phyloP scores from a whole-genome alignment of 53 echinoderm and acorn worm species.

The Crossaster papposus region DNA sequence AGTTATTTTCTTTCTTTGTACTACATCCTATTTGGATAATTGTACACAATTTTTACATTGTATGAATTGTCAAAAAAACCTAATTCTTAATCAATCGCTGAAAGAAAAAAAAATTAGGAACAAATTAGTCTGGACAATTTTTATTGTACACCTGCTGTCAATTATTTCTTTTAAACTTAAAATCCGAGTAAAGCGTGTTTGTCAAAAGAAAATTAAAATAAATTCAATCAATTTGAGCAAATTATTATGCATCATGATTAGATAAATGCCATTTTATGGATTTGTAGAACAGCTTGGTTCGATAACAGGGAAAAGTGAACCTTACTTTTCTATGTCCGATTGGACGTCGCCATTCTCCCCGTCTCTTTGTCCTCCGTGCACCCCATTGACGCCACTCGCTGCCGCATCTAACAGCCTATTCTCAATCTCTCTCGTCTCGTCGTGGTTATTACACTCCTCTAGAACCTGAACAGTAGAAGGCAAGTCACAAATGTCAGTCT shows the following conservation, averaged over 20 bases:
- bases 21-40: not conserved
- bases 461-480: constrained; percentile 61
- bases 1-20: too few species aligned
- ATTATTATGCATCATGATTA: too few species aligned
- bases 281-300: not conserved
- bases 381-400: constrained; percentile 1
- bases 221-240: too few species aligned
- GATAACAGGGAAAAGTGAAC: not conserved
- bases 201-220: too few species aligned
- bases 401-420: constrained; percentile 28
- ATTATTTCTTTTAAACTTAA: too few species aligned
- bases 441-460: constrained; percentile 69
- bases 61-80: too few species aligned
- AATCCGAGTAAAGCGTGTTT: too few species aligned
- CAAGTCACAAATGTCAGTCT: constrained; percentile 27
- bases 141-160: too few species aligned
- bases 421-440: constrained; percentile 70
- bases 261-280: too few species aligned
- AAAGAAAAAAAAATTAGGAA: too few species aligned
- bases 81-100: too few species aligned
- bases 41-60: not conserved
- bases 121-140: too few species aligned
- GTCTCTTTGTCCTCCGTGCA: not conserved
- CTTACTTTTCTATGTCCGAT: not conserved
- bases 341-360: not conserved